Percentiles rank a stretch among this genome's conserved stretches.
These are phyloP conservation scores for Neoaliturus tenellus DNA, from an alignment of 2,888 invertebrate genomes.

Conservation along the genomic window DNA sequence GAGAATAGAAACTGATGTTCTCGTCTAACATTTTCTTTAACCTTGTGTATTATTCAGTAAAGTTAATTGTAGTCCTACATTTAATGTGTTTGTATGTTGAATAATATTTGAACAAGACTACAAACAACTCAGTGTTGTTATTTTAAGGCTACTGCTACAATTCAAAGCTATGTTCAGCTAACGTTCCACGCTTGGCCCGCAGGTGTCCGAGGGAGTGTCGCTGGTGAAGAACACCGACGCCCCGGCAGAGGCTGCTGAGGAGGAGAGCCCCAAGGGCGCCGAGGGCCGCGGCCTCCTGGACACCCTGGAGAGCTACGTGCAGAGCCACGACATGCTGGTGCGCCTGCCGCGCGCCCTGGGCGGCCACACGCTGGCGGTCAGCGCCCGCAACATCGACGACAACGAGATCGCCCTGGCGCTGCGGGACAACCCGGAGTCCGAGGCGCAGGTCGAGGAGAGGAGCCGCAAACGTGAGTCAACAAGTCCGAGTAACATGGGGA, in stretches of 20 bases:
- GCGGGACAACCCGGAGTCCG: conserved; percentile 72
- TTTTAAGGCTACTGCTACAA: too few relatives aligned
- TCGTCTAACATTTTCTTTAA: too few relatives aligned
- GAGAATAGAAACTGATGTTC: too few relatives aligned
- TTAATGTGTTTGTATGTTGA: too few relatives aligned
- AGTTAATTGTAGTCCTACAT: too few relatives aligned
- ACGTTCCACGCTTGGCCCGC: conserved; percentile 56
- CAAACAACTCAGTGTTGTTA: too few relatives aligned
- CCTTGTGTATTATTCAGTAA: too few relatives aligned
- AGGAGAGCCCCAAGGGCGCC: conserved; percentile 68
- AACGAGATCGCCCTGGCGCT: conserved; percentile 86
- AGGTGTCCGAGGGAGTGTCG: conserved; percentile 86
- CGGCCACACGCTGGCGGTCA: conserved; percentile 84
- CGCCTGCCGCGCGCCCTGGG: conserved; percentile 78
- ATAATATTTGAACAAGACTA: too few relatives aligned
- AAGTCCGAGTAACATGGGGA: too few relatives aligned
- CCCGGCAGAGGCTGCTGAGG: conserved; percentile 75
- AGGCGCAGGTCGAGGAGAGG: conserved; percentile 67
- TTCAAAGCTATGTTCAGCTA: too few relatives aligned
- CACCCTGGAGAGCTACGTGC: conserved; percentile 82
- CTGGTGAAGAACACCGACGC: conserved; percentile 83
- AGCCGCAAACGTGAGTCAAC: conserved; percentile 58
- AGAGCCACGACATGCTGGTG: conserved; percentile 87
- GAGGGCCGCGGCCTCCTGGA: conserved; percentile 80
- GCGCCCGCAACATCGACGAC: conserved; percentile 85